Percentiles rank a stretch among this genome's conserved stretches.
Conservation (phyloP, 2,888 invertebrate genomes). For the Mechanitis mazaeus region DNA sequence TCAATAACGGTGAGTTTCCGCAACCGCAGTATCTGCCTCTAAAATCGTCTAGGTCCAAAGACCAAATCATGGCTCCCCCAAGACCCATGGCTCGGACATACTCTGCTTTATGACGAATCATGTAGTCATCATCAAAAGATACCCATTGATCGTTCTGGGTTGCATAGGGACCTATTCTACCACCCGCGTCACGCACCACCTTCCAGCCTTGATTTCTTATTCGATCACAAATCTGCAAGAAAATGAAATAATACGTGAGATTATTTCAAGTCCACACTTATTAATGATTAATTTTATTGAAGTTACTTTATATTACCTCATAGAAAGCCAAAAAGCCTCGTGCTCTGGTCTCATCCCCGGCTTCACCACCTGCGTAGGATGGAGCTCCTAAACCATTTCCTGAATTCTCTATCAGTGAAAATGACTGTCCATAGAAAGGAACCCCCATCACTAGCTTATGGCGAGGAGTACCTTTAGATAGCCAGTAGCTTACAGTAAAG, state of each 20-base stretch:
- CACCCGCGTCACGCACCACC: conserved; percentile 85
- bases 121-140: conserved; percentile 91
- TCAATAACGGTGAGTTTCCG: conserved; percentile 86
- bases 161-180: conserved; percentile 92
- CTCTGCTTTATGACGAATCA: conserved; percentile 89
- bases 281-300: not conserved
- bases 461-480: conserved; percentile 85
- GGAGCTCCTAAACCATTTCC: conserved; percentile 83
- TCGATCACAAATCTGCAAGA: conserved; percentile 84
- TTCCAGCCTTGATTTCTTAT: conserved; percentile 86
- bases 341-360: conserved; percentile 91
- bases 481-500: conserved; percentile 92
- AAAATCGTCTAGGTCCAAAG: conserved; percentile 91
- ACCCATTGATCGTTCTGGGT: conserved; percentile 93
- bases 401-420: conserved; percentile 82
- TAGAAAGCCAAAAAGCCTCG: conserved; percentile 92
- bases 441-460: conserved; percentile 90
- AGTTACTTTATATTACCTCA: conserved; percentile 76
- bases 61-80: conserved; percentile 94
- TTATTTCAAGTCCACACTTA: not conserved
- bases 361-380: conserved; percentile 91
- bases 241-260: too few relatives aligned
- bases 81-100: conserved; percentile 87
- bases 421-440: conserved; percentile 93
- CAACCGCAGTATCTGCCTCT: conserved; percentile 85